Percentiles rank a stretch among this genome's conserved stretches.
Conservation (phyloP, 2,113 vertebrate genomes). For the Callaeas wilsoni region DNA sequence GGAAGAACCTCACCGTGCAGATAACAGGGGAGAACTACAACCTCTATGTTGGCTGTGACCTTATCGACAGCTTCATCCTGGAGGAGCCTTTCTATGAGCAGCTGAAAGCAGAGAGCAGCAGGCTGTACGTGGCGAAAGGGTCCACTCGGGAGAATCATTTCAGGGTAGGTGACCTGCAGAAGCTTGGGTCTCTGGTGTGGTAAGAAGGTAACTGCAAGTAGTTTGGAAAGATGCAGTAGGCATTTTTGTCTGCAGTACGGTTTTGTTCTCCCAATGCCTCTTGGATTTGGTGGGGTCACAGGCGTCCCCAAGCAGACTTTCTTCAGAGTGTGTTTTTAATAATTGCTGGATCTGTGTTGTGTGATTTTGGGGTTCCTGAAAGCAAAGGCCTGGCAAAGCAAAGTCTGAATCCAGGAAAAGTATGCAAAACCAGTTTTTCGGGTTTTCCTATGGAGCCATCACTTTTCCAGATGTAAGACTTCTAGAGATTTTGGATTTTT, state of each 20-base stretch:
- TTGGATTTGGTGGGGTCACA: not conserved
- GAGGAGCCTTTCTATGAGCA: conserved; percentile 94
- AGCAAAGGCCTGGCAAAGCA: not conserved
- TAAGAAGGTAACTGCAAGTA: not conserved
- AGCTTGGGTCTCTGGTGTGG: not conserved
- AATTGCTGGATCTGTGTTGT: not conserved
- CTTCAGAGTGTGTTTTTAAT: not conserved
- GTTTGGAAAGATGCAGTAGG: not conserved
- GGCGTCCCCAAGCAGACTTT: not conserved
- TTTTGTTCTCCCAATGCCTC: not conserved
- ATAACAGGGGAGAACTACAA: conserved; percentile 87
- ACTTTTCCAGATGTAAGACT: not conserved
- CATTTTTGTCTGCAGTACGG: no score
- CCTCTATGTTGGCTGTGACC: conserved; percentile 89
- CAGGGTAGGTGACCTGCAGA: conserved; percentile 76
- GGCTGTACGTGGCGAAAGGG: conserved; percentile 89
- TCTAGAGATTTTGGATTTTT: not conserved
- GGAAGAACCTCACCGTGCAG: conserved; percentile 94
- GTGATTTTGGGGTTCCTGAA: not conserved
- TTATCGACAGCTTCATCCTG: conserved; percentile 89
- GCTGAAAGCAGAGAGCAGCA: conserved; percentile 78
- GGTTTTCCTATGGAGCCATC: not conserved
- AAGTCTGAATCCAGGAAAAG: not conserved
- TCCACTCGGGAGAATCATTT: conserved; percentile 88
- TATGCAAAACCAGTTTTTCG: not conserved